These are phyloP conservation scores for Dolichotis patagonum DNA, from an alignment of 2,113 vertebrate species.

Conservation along the genomic window DNA sequence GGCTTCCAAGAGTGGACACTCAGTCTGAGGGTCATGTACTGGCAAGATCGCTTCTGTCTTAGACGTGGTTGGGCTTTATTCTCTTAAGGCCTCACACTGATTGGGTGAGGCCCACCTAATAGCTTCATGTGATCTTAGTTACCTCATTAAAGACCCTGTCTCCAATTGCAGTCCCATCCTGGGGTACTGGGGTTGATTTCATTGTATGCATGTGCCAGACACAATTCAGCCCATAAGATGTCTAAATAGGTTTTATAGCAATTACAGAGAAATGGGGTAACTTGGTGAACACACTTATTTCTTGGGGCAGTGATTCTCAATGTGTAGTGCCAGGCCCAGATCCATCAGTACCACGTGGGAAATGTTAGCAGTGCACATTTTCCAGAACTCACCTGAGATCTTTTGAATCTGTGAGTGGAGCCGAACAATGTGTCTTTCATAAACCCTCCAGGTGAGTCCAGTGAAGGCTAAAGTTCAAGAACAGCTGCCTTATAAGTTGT, in stretches of 20 bases:
- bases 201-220: not conserved
- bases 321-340: too few species aligned
- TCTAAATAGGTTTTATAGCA: not conserved
- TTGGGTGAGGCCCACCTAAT: not conserved
- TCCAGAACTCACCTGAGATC: not conserved
- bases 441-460: not conserved
- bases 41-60: not conserved
- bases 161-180: not conserved
- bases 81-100: not conserved
- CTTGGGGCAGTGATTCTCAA: not conserved
- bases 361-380: not conserved
- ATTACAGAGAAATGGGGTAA: not conserved
- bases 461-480: not conserved
- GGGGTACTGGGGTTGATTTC: not conserved
- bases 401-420: too few species aligned
- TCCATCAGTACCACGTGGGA: not conserved
- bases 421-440: too few species aligned
- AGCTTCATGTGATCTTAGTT: not conserved
- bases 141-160: not conserved
- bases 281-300: not conserved
- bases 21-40: rapidly evolving
- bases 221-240: not conserved
- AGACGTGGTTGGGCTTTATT: not conserved
- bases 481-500: not conserved
- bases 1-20: too few species aligned